A percentile compares a stretch with the other conserved stretches of the same genome.
Evolutionary conservation across 2,113 vertebrate species (phyloP).

Genomic region (Plectropomus leopardus): DNA sequence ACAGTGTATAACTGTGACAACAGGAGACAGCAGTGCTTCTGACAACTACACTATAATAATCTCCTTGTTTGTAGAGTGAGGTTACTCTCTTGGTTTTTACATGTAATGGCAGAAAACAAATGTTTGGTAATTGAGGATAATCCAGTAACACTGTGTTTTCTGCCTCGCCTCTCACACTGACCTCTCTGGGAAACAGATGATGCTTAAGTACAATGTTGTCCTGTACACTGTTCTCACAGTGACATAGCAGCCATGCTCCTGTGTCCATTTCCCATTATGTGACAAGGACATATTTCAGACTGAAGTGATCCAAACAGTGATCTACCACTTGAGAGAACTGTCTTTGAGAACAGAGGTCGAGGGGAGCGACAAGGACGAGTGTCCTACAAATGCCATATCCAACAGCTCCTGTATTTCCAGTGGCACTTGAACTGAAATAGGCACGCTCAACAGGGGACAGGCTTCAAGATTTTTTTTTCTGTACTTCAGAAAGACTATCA

Average conservation of each 20-base stretch:
- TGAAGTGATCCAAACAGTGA: conserved; percentile 79
- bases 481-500: conserved; percentile 69
- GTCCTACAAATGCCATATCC: conserved; percentile 80
- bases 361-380: conserved; percentile 81
- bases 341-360: conserved; percentile 83
- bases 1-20: neutral
- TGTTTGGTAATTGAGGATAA: conserved; percentile 75
- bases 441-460: conserved; percentile 72
- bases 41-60: conserved; percentile 24
- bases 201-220: conserved; percentile 57
- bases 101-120: conserved; percentile 77
- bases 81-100: conserved; percentile 44
- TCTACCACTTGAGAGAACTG: conserved; percentile 80
- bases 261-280: conserved; percentile 77
- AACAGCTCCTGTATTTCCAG: conserved; percentile 77
- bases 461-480: conserved; percentile 74
- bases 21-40: conserved; percentile 4
- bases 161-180: conserved; percentile 51
- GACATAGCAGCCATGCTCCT: conserved; percentile 47
- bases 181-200: conserved; percentile 64
- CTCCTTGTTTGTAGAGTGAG: conserved; percentile 57
- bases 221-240: conserved; percentile 64
- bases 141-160: conserved; percentile 55
- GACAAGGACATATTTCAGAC: conserved; percentile 79
- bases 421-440: conserved; percentile 82